A percentile compares a stretch with the other conserved stretches of the same genome.
Conservation (phyloP, 2,797 vertebrate genomes). For the Erpetoichthys calabaricus region DNA sequence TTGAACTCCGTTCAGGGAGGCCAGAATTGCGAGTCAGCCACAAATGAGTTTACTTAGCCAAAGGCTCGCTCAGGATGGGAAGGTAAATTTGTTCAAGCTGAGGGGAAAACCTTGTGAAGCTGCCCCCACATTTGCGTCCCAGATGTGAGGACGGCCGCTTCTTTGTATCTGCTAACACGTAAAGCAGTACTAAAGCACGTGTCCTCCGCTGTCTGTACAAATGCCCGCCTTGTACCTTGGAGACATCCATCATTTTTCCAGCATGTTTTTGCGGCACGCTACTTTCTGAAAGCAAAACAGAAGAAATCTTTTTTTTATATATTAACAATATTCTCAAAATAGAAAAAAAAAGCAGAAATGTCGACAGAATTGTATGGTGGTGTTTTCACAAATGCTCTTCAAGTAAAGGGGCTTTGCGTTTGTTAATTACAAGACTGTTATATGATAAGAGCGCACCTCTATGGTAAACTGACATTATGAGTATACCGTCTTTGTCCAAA, state of each 20-base stretch:
- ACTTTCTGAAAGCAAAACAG: not conserved
- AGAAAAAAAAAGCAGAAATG: no score
- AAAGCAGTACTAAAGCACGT: conserved; percentile 15
- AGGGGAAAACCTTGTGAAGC: conserved; percentile 22
- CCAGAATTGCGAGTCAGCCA: conserved; percentile 24
- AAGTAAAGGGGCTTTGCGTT: no score
- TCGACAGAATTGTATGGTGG: no score
- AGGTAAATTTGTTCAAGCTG: conserved; percentile 33
- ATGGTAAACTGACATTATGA: no score
- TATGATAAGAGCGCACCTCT: no score
- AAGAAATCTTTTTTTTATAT: no score
- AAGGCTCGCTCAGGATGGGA: conserved; percentile 14
- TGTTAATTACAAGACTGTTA: no score
- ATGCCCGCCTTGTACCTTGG: conserved; percentile 5
- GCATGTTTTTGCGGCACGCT: conserved; percentile 5
- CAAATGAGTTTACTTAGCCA: conserved; percentile 22
- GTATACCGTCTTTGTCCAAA: no score
- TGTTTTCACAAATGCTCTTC: no score
- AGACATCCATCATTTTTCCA: conserved; percentile 7
- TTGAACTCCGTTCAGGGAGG: conserved; percentile 17
- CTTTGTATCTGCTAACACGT: conserved; percentile 17
- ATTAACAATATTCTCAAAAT: no score
- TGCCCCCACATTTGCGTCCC: conserved; percentile 20
- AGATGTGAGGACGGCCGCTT: conserved; percentile 19
- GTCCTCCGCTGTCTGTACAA: conserved; percentile 1